Evolutionary conservation across 2,797 vertebrate genomes (phyloP).

Genomic region (Ceyx erithaca): DNA sequence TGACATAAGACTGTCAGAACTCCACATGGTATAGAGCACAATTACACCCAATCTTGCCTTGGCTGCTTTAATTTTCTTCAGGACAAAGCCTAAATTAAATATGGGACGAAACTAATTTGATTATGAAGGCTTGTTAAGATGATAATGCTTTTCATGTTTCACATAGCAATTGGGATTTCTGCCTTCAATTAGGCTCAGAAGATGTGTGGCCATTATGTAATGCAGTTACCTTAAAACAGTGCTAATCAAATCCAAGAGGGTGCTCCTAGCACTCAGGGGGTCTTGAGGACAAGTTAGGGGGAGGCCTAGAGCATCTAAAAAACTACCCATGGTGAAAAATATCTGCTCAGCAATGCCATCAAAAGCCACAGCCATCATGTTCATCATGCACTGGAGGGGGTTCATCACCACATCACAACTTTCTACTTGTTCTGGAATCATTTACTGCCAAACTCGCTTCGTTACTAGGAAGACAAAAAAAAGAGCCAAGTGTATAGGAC

Average conservation of each 20-base stretch:
- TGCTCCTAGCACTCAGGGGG: neutral
- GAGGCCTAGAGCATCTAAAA: neutral
- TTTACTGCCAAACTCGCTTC: constrained; percentile 51
- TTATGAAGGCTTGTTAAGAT: constrained; percentile 28
- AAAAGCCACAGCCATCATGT: constrained; percentile 58
- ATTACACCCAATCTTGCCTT: constrained; percentile 42
- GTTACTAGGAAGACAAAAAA: constrained; percentile 3
- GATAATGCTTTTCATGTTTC: constrained; percentile 57
- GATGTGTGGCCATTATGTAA: constrained; percentile 26
- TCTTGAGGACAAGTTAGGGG: neutral
- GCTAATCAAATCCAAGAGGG: constrained; percentile 10
- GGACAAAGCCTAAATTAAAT: constrained; percentile 64
- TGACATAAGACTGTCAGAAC: constrained; percentile 56
- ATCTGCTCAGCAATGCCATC: constrained; percentile 65
- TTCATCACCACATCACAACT: constrained; percentile 22
- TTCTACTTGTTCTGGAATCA: constrained; percentile 6
- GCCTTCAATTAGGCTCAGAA: constrained; percentile 40
- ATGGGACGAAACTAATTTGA: constrained; percentile 56
- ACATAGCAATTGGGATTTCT: constrained; percentile 51
- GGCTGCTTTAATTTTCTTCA: constrained; percentile 48
- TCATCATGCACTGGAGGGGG: constrained; percentile 42
- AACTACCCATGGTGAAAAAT: constrained; percentile 68
- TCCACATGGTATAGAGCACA: constrained; percentile 47
- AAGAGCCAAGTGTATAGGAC: neutral
- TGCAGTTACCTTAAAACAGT: constrained; percentile 37